Base-by-base conservation (phyloP, 2,113 vertebrate species). In the Anoplopoma fimbria region DNA sequence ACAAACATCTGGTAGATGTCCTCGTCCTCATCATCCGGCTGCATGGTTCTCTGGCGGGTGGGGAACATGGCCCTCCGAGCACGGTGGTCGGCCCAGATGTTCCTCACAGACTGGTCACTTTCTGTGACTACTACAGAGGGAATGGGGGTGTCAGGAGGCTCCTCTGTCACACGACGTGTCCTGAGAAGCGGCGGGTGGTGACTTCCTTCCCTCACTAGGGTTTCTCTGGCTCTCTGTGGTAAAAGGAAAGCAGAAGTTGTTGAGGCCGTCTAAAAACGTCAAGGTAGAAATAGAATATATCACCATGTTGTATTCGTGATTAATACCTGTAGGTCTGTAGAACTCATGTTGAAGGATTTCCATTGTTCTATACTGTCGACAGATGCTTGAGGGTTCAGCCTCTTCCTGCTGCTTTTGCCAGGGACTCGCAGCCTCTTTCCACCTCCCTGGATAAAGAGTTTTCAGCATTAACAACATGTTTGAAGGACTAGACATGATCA, bases 1-100 rank as follows among this genome's bases (percentile, higher is more conserved):
- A 98, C 86, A 83, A 99, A 99, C 97, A 97, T 97, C 88, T 99
- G 98, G 86, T 99, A 99, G 79, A 99, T 97, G 0, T 98, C 97
- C 58, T 98, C 97, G 0, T 98, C 98, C 0, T 98, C 98, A 0
- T 98, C 97, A 1, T 97, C 96, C 0, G 96, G 95, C 80, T 97
- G 96, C 40, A 96, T 95, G 5, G 96, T 95, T 34, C 95, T 93
- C 53, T 95, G 96, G 57, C 95, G 96, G 68, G 96, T 96, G 60
- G 98, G 97, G 83, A 99, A 99, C 93, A 98, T 93, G 55, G 97
- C 97, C 79, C 97, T 96, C 33, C 97, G 94, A 80, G 97, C 96
- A 71, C 97, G 96, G 72, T 97, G 97, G 83, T 99, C 97, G 0
- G 96, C 96, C 98, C 98, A 99, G 90, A 98, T 97, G 91, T 96